phyloP scores from a whole-genome alignment of 2,888 invertebrate species.

The Steinernema scapterisci region DNA sequence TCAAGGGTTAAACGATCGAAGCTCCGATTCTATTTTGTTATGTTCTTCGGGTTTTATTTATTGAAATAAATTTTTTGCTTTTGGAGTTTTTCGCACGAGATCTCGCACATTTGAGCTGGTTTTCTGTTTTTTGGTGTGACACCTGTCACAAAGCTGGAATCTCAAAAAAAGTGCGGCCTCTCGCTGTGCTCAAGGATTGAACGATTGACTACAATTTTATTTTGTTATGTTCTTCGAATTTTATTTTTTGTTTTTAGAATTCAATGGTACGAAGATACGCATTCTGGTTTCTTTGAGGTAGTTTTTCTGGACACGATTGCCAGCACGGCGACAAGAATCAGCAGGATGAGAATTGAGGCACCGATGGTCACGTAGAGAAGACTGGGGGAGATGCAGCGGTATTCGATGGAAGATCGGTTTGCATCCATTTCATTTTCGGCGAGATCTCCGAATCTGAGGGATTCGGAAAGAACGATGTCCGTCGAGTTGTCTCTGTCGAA shows the following conservation, averaged over 20 bases:
- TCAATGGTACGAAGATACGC: not conserved
- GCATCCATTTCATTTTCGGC: not conserved
- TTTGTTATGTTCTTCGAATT: slow-evolving; percentile 52
- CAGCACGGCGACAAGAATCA: not conserved
- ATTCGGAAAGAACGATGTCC: slow-evolving; percentile 12
- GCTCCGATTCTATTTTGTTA: no score
- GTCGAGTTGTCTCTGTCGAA: not conserved
- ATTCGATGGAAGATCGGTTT: not conserved
- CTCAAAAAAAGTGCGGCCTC: slow-evolving; percentile 92
- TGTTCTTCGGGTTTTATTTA: not conserved
- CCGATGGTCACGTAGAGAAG: not conserved
- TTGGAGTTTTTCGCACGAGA: no score
- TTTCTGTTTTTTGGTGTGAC: no score
- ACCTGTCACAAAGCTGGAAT: slow-evolving; percentile 97
- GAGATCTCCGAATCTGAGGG: slow-evolving; percentile 8
- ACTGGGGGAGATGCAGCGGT: not conserved
- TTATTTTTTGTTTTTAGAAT: not conserved
- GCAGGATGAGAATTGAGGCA: not conserved
- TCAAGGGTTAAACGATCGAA: slow-evolving; percentile 96
- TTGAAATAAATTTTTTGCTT: no score
- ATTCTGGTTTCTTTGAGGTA: not conserved
- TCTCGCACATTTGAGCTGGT: no score
- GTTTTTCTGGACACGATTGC: not conserved
- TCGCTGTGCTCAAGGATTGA: slow-evolving; percentile 97
- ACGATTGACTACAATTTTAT: slow-evolving; percentile 61